Conservation (phyloP, 1,140 invertebrate genomes). For the Philopotamus ludificatus region DNA sequence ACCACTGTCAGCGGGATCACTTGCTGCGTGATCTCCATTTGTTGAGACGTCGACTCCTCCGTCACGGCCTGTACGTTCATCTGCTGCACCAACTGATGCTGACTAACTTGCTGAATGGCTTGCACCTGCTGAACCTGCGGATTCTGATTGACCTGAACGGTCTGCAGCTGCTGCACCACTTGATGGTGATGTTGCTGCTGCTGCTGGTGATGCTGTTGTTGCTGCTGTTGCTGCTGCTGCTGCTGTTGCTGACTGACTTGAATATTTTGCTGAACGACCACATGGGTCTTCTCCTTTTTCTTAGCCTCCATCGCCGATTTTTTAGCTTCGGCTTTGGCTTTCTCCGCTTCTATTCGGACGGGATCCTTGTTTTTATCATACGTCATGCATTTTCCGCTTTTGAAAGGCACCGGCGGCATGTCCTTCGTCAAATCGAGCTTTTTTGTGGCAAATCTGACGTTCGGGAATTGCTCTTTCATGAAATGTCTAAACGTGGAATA, state of each 20-base stretch:
- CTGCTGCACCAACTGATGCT: conserved; percentile 54
- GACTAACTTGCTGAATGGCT: conserved; percentile 53
- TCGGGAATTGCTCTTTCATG: conserved; percentile 78
- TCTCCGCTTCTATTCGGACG: conserved; percentile 52
- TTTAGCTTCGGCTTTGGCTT: conserved; percentile 52
- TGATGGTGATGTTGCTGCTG: conserved; percentile 48
- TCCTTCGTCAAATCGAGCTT: conserved; percentile 62
- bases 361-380: conserved; percentile 56
- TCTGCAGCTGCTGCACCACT: conserved; percentile 52
- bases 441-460: conserved; percentile 66
- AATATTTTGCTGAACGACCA: conserved; percentile 43
- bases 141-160: conserved; percentile 49
- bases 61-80: conserved; percentile 54
- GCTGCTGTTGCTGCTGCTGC: conserved; percentile 46
- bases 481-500: conserved; percentile 78
- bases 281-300: conserved; percentile 51
- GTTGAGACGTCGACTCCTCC: conserved; percentile 52
- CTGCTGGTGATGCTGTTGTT: conserved; percentile 49
- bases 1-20: conserved; percentile 63
- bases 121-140: conserved; percentile 52
- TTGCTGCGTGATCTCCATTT: conserved; percentile 61
- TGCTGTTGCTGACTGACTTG: conserved; percentile 49
- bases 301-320: conserved; percentile 52
- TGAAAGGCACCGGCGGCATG: conserved; percentile 52
- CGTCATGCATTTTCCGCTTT: conserved; percentile 53